Conservation (phyloP, 2,797 vertebrate species). For the Triplophysa bombifrons region DNA sequence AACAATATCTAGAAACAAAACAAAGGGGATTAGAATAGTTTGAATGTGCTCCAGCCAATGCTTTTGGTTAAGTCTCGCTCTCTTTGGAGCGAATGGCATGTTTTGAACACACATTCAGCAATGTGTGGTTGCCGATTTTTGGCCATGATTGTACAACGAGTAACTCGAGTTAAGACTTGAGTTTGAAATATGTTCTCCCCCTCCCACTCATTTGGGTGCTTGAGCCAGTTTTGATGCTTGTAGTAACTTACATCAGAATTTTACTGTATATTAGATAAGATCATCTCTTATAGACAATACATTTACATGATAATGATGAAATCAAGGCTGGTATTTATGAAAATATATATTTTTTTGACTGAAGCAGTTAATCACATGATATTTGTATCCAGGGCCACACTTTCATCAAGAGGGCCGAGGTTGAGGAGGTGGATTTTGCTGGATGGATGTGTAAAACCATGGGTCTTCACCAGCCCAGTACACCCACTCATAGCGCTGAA, state of each 20-base stretch:
- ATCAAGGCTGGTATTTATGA: not conserved
- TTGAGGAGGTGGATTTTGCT: constrained; percentile 94
- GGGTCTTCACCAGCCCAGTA: constrained; percentile 92
- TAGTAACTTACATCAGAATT: not conserved
- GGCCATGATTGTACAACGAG: not conserved
- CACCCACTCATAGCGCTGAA: constrained; percentile 86
- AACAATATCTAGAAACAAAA: not conserved
- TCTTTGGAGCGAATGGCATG: not conserved
- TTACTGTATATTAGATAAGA: not conserved
- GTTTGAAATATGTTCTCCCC: not conserved
- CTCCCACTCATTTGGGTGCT: not conserved
- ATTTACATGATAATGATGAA: not conserved
- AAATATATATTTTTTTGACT: not conserved
- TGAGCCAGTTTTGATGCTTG: constrained; percentile 2
- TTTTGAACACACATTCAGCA: not conserved
- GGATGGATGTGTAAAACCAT: constrained; percentile 95
- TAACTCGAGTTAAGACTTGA: constrained; percentile 13
- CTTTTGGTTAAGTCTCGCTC: not conserved
- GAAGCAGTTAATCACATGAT: constrained; percentile 10
- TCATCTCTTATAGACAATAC: not conserved
- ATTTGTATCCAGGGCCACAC: constrained; percentile 82
- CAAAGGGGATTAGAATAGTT: not conserved
- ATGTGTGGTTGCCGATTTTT: constrained; percentile 4
- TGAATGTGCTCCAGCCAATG: not conserved
- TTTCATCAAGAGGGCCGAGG: constrained; percentile 95